phyloP scores from a whole-genome alignment of 2,888 invertebrate species.

The Zaprionus bogoriensis region DNA sequence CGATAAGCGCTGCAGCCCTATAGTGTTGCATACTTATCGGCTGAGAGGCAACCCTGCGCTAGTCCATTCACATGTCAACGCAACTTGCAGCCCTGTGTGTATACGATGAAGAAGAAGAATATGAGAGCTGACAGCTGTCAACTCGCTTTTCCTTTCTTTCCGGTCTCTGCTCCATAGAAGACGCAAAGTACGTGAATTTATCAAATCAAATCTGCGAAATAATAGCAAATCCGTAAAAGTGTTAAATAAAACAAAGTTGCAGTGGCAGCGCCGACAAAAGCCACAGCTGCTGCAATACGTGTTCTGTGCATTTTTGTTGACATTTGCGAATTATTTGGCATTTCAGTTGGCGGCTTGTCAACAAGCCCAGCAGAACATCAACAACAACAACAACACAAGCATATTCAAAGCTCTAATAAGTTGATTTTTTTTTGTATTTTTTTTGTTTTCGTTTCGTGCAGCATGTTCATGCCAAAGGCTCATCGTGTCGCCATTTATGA shows the following conservation, averaged over 20 bases:
- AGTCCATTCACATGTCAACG: conserved; percentile 30
- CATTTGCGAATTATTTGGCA: conserved; percentile 25
- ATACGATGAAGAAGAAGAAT: conserved; percentile 40
- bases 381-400: conserved; percentile 31
- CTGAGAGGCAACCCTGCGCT: conserved; percentile 14
- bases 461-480: conserved; percentile 99
- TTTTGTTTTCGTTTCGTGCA: conserved; percentile 83
- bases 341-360: conserved; percentile 29
- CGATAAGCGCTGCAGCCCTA: not conserved
- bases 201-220: conserved; percentile 72
- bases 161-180: conserved; percentile 81
- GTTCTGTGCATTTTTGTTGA: conserved; percentile 42
- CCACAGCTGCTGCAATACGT: conserved; percentile 13
- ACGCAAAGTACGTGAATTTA: conserved; percentile 81
- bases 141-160: conserved; percentile 81
- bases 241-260: conserved; percentile 23
- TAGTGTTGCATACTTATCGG: not conserved
- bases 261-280: conserved; percentile 9
- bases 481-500: conserved; percentile 98
- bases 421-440: conserved; percentile 38
- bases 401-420: conserved; percentile 33
- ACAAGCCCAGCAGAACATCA: conserved; percentile 29
- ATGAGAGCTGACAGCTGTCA: conserved; percentile 64
- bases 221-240: conserved; percentile 54
- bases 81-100: conserved; percentile 37